These are phyloP conservation scores for Trichosurus vulpecula DNA, from an alignment of 2,797 vertebrate genomes.

Conservation along the genomic window DNA sequence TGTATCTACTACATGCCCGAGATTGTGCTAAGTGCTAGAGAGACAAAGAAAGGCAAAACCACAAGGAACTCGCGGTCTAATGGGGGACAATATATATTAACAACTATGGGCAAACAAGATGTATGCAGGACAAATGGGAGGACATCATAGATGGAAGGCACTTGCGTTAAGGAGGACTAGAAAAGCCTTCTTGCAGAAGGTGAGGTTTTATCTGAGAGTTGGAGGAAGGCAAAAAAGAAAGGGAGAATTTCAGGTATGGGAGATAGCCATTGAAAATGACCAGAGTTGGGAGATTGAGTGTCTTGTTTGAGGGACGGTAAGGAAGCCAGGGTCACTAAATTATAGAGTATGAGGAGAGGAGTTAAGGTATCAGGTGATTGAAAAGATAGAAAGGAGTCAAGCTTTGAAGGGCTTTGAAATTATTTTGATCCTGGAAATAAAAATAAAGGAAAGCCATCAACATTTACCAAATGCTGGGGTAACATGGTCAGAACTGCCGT, in stretches of 20 bases:
- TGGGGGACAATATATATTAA: neutral
- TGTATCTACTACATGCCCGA: neutral
- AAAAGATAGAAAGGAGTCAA: neutral
- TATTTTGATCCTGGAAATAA: neutral
- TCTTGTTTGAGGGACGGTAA: neutral
- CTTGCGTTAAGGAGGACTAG: neutral
- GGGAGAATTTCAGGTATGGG: neutral
- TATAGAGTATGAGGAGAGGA: neutral
- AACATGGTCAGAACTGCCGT: neutral
- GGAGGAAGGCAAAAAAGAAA: neutral
- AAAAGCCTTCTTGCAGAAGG: neutral
- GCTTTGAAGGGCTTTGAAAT: neutral
- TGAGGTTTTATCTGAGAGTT: neutral
- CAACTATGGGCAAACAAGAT: neutral
- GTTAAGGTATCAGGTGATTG: neutral
- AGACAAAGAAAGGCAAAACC: neutral
- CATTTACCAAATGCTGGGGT: neutral
- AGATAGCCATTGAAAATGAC: neutral
- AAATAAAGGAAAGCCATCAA: neutral
- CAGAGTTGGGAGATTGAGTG: neutral
- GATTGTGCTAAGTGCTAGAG: neutral
- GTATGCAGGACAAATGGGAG: neutral
- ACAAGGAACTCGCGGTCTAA: neutral
- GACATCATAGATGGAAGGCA: neutral
- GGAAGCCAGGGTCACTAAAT: neutral